Conservation (phyloP, 2,797 vertebrate species). For the Tolypeutes matacus region DNA sequence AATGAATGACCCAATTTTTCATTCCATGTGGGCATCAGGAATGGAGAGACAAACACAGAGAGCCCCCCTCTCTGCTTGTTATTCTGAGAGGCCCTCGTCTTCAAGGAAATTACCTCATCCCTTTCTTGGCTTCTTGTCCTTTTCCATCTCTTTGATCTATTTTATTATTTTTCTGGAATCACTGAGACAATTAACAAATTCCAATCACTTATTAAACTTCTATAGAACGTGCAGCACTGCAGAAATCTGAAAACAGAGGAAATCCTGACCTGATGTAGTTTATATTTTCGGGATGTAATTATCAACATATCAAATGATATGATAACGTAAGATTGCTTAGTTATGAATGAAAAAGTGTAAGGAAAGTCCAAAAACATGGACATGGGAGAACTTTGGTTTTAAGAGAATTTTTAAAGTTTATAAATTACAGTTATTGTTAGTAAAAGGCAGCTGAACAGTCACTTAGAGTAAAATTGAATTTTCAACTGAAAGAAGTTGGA, state of each 20-base stretch:
- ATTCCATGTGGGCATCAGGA: conserved; percentile 19
- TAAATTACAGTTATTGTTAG: background rate
- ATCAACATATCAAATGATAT: conserved; percentile 54
- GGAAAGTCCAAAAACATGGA: conserved; percentile 55
- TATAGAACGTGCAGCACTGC: background rate
- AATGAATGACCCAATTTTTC: conserved; percentile 7
- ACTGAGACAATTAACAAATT: conserved; percentile 15
- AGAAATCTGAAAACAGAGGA: background rate
- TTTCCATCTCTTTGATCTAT: conserved; percentile 59
- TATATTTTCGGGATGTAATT: conserved; percentile 58
- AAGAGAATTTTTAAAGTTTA: conserved; percentile 2
- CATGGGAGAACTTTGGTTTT: conserved; percentile 44
- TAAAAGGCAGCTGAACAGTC: conserved; percentile 18
- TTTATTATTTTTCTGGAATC: conserved; percentile 53
- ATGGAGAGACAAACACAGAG: background rate
- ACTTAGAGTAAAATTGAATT: conserved; percentile 17
- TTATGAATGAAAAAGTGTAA: conserved; percentile 68
- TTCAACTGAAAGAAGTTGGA: background rate
- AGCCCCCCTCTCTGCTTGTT: background rate
- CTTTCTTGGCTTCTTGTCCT: conserved; percentile 4
- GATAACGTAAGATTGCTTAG: conserved; percentile 56
- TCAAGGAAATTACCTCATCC: conserved; percentile 14
- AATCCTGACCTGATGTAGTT: conserved; percentile 16
- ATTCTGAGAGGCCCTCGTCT: conserved; percentile 1
- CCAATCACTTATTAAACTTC: conserved; percentile 13